These are phyloP conservation scores for Ichneumoninae sp. DNA, from an alignment of 2,888 invertebrate genomes.

Conservation along the genomic window DNA sequence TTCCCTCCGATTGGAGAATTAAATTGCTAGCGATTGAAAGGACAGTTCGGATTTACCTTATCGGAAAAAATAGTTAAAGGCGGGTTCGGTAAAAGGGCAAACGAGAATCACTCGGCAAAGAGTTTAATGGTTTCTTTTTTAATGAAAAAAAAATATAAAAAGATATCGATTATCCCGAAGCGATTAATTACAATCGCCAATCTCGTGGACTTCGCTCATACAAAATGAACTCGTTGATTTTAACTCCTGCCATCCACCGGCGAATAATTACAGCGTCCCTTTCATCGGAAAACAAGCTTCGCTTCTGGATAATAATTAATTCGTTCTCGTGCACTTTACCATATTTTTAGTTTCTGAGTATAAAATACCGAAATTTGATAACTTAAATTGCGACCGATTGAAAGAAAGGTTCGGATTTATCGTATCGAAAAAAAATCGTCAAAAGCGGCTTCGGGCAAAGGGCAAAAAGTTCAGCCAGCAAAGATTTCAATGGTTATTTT, in stretches of 20 bases:
- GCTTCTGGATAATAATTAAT: not conserved
- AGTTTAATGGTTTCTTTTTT: too few species aligned
- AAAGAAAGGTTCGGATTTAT: not conserved
- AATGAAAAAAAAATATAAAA: not conserved
- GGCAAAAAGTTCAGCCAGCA: too few species aligned
- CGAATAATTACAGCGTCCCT: not conserved
- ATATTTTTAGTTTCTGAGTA: not conserved
- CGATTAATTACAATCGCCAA: not conserved
- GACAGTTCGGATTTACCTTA: not conserved
- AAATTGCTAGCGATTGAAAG: conserved; percentile 3
- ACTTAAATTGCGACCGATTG: not conserved
- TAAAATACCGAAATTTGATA: too few species aligned
- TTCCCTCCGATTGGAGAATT: not conserved
- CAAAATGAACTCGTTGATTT: not conserved
- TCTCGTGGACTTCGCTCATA: not conserved
- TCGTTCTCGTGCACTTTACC: not conserved
- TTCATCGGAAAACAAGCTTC: not conserved
- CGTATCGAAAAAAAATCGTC: not conserved
- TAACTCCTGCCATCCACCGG: not conserved
- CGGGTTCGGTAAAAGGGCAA: too few species aligned
- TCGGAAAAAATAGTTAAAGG: not conserved
- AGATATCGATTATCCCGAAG: not conserved
- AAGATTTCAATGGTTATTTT: too few species aligned
- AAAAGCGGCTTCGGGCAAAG: too few species aligned
- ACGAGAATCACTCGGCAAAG: too few species aligned